Percentiles rank a stretch among this genome's conserved stretches.
These are phyloP conservation scores for Penelope pileata DNA, from an alignment of 2,113 vertebrate genomes.

Conservation along the genomic window DNA sequence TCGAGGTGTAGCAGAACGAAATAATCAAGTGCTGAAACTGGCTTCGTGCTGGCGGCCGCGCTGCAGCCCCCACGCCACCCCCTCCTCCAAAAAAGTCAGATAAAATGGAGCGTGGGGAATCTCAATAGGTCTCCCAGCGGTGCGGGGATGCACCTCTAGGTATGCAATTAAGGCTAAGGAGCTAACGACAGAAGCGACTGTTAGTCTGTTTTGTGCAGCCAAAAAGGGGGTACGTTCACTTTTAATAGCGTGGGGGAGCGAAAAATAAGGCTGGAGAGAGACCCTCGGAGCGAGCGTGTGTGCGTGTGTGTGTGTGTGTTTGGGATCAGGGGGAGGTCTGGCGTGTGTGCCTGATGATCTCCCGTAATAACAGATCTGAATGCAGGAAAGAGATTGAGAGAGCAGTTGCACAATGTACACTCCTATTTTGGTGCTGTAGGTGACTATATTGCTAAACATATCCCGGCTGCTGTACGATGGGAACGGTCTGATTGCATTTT, in stretches of 20 bases:
- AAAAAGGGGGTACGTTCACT: slow-evolving; percentile 59
- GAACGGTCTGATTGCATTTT: slow-evolving; percentile 78
- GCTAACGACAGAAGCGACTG: slow-evolving; percentile 50
- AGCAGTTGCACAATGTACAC: slow-evolving; percentile 42
- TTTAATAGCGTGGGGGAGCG: slow-evolving; percentile 58
- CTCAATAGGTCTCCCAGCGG: slow-evolving; percentile 70
- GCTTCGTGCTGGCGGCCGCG: slow-evolving; percentile 69
- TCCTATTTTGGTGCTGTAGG: slow-evolving; percentile 71
- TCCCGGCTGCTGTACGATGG: slow-evolving; percentile 50
- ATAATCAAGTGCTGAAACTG: slow-evolving; percentile 75
- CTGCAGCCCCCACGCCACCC: slow-evolving; percentile 25
- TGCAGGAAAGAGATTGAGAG: slow-evolving; percentile 57
- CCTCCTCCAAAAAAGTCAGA: slow-evolving; percentile 71
- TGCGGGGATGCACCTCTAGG: slow-evolving; percentile 54
- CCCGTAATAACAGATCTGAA: slow-evolving; percentile 70
- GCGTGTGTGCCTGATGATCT: slow-evolving; percentile 59
- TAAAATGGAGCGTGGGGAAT: slow-evolving; percentile 74
- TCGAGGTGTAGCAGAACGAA: slow-evolving; percentile 72
- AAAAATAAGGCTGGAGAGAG: slow-evolving; percentile 44
- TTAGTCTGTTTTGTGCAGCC: slow-evolving; percentile 64
- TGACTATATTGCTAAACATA: slow-evolving; percentile 72
- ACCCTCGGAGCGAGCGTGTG: slow-evolving; percentile 15
- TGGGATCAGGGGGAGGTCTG: slow-evolving; percentile 63
- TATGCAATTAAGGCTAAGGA: slow-evolving; percentile 70
- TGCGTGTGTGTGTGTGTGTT: neutral